Evolutionary conservation across 2,113 vertebrate genomes (phyloP).

Genomic region (Enhydra lutris): DNA sequence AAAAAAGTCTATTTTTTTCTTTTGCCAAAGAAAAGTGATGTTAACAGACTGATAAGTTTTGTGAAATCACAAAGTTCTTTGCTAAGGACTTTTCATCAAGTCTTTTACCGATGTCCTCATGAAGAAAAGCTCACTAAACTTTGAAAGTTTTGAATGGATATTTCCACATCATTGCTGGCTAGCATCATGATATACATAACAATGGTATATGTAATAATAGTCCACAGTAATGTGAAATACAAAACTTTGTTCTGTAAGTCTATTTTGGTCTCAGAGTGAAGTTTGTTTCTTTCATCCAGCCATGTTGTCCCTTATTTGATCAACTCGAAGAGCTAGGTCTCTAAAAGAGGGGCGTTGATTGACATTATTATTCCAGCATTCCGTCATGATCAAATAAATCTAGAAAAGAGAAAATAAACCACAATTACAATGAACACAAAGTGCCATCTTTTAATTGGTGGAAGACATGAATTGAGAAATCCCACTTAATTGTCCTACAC

Average conservation of each 20-base stretch:
- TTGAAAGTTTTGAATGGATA: constrained; percentile 54
- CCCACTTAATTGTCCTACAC: neutral
- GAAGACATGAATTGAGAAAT: neutral
- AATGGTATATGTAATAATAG: constrained; percentile 36
- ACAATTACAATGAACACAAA: constrained; percentile 27
- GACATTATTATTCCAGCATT: constrained; percentile 92
- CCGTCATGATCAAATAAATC: constrained; percentile 92
- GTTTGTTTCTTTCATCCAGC: constrained; percentile 80
- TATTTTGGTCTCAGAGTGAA: constrained; percentile 56
- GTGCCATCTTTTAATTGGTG: neutral
- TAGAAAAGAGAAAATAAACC: constrained; percentile 74
- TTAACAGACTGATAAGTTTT: constrained; percentile 47
- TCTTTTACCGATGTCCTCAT: constrained; percentile 55
- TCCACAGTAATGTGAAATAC: constrained; percentile 65
- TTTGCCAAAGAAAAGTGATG: constrained; percentile 67
- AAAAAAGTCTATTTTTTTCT: constrained; percentile 35
- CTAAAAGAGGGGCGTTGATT: constrained; percentile 89
- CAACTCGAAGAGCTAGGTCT: constrained; percentile 87
- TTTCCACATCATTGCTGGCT: constrained; percentile 65
- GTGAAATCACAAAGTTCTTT: constrained; percentile 55
- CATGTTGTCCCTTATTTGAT: constrained; percentile 86
- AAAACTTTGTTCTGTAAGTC: constrained; percentile 65
- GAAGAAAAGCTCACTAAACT: constrained; percentile 67
- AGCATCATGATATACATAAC: constrained; percentile 42
- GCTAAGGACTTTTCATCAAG: constrained; percentile 58